These are phyloP conservation scores for Cerastoderma edule DNA, from an alignment of 2,888 invertebrate genomes.

Conservation along the genomic window DNA sequence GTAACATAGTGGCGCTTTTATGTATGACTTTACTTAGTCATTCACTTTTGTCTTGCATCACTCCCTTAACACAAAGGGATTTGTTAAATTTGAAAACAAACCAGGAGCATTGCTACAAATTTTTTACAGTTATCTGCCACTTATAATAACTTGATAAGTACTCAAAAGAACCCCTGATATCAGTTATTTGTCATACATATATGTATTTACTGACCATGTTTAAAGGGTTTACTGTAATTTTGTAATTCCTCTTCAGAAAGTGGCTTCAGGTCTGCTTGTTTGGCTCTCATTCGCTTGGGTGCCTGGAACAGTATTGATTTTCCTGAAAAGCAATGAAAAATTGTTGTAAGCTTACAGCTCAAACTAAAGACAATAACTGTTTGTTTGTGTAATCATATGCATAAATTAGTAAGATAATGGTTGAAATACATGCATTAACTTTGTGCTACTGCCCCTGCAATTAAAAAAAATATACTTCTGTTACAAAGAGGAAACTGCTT, in stretches of 20 bases:
- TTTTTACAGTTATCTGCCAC: too few relatives aligned
- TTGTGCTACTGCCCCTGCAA: too few relatives aligned
- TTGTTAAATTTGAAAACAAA: too few relatives aligned
- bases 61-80: background rate
- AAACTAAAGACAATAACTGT: background rate
- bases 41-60: background rate
- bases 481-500: too few relatives aligned
- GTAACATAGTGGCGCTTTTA: too few relatives aligned
- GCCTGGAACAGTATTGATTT: constrained; percentile 2
- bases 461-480: too few relatives aligned
- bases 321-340: background rate
- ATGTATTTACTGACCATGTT: constrained; percentile 37
- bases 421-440: background rate
- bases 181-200: too few relatives aligned
- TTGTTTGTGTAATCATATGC: background rate
- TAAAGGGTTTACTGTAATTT: constrained; percentile 41
- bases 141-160: too few relatives aligned
- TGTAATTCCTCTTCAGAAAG: constrained; percentile 28
- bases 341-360: background rate
- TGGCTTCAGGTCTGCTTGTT: constrained; percentile 4
- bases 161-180: too few relatives aligned
- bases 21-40: too few relatives aligned
- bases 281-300: constrained; percentile 25
- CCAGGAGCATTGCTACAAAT: too few relatives aligned
- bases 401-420: background rate